Base-by-base conservation (phyloP, 2,888 invertebrate genomes). In the Neelides folsomi region DNA sequence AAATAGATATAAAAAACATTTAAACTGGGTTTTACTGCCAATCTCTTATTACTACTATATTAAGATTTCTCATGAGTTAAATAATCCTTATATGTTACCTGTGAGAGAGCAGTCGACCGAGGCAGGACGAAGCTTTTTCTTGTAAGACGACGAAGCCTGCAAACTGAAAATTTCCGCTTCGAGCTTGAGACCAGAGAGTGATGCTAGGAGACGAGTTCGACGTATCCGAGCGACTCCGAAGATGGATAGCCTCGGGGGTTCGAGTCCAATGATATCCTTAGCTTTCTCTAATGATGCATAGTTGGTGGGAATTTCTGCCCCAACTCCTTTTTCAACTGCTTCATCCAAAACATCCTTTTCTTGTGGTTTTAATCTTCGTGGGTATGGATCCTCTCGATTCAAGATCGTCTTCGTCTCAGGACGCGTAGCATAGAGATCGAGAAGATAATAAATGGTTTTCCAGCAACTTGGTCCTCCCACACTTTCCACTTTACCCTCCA, bases 351-450 rank as follows among this genome's bases (percentile, higher is more conserved):
- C 49, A 13, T 59, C 63, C 41, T 27, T 62, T 62, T 19, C 54
- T 54, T 27, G 27, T 27, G 3, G 27, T 27, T 18, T 56, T 56
- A 10, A 44, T 8, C 41, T 53, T 57, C 2, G 38, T 42, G 12
- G 55, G 47, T 34, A 49, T 49, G 10, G 50, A n/a, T 39, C 57
- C 43, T 7, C 20, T 19, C 54, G 60, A 39, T 86, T 85, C 34
- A 82, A 80, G 42, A 93, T 84, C 1, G 90, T 93, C 71, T 93
- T 93, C 0, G 90, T 87, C 68, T 93, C 93, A 0, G 94, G 92
- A 80, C 89, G 86, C 46, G 86, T 88, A 6, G 92, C 90, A 69
- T 95, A 95, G 48, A 94, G 72, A 67, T 94, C 90, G 51, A 95
- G 73, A 56, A 95, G 76, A 69, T 89, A 83, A 70, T 90, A 92